phyloP scores from a whole-genome alignment of 2,113 vertebrate genomes.

The Nansenia antarctica region DNA sequence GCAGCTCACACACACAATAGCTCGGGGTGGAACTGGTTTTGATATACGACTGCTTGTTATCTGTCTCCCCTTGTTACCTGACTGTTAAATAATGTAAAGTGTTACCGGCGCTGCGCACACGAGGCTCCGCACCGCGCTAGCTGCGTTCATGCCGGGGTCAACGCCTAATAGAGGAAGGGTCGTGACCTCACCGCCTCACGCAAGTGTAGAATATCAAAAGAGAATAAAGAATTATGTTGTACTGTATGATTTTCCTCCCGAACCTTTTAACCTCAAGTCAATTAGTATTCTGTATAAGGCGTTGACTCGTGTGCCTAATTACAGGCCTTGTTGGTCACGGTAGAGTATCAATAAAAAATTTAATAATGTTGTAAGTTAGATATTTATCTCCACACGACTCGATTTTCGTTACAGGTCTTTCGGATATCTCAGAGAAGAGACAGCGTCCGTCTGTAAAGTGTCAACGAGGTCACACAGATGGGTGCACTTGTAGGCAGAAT shows the following conservation, averaged over 20 bases:
- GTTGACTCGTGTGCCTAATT: not conserved
- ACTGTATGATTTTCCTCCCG: not conserved
- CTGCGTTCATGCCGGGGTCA: slow-evolving; percentile 20
- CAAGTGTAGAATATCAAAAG: not conserved
- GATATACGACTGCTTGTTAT: slow-evolving; percentile 30
- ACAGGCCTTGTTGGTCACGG: too few species aligned
- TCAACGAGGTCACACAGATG: too few species aligned
- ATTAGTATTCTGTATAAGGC: not conserved
- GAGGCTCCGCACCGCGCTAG: not conserved
- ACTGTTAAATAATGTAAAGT: slow-evolving; percentile 25
- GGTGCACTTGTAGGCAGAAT: too few species aligned
- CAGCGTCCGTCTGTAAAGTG: too few species aligned
- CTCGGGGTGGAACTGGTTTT: slow-evolving; percentile 9
- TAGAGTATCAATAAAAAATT: too few species aligned
- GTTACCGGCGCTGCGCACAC: not conserved
- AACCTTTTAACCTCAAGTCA: not conserved
- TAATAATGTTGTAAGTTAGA: not conserved
- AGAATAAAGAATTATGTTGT: slow-evolving; percentile 10
- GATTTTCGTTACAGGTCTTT: not conserved
- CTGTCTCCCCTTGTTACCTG: slow-evolving; percentile 11
- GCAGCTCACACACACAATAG: slow-evolving; percentile 7
- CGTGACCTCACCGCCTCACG: slow-evolving; percentile 3
- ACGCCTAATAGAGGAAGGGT: slow-evolving; percentile 1
- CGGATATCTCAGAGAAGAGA: not conserved
- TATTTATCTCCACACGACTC: too few species aligned